Percentiles rank a stretch among this genome's conserved stretches.
Evolutionary conservation across 2,113 vertebrate genomes (phyloP).

Genomic region (Macquaria australasica): DNA sequence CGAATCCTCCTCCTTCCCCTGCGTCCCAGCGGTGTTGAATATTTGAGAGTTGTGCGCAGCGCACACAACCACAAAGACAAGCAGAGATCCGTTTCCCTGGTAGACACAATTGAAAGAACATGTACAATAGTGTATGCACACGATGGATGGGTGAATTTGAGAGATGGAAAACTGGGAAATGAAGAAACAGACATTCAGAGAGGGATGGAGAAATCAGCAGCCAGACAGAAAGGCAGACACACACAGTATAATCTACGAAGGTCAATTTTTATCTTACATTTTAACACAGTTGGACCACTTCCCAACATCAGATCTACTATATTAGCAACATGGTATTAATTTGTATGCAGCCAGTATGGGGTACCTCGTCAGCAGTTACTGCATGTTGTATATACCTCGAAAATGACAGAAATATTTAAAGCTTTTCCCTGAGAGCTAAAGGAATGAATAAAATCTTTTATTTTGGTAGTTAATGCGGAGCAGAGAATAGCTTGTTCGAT

Average conservation of each 20-base stretch:
- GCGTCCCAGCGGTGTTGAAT: slow-evolving; percentile 67
- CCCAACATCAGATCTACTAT: neutral
- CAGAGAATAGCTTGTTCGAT: slow-evolving; percentile 12
- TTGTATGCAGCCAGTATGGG: neutral
- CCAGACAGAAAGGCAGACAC: neutral
- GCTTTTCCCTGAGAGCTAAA: neutral
- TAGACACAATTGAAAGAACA: slow-evolving; percentile 42
- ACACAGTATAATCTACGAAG: neutral
- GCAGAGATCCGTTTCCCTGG: slow-evolving; percentile 1
- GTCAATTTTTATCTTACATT: neutral
- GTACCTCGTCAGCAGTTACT: neutral
- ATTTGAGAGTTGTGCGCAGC: slow-evolving; percentile 41
- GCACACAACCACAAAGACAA: slow-evolving; percentile 12
- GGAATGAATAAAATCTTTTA: slow-evolving; percentile 11
- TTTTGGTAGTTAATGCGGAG: slow-evolving; percentile 21
- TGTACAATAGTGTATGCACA: neutral
- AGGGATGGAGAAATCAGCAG: neutral
- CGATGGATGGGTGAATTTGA: neutral
- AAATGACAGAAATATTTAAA: slow-evolving; percentile 12
- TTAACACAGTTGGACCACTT: neutral
- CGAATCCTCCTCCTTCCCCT: slow-evolving; percentile 6
- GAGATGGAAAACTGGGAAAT: neutral
- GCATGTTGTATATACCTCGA: neutral
- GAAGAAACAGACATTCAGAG: neutral
- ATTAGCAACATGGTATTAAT: slow-evolving; percentile 4